Evolutionary conservation across 2,888 invertebrate genomes (phyloP).

Genomic region (Eristalis pertinax): DNA sequence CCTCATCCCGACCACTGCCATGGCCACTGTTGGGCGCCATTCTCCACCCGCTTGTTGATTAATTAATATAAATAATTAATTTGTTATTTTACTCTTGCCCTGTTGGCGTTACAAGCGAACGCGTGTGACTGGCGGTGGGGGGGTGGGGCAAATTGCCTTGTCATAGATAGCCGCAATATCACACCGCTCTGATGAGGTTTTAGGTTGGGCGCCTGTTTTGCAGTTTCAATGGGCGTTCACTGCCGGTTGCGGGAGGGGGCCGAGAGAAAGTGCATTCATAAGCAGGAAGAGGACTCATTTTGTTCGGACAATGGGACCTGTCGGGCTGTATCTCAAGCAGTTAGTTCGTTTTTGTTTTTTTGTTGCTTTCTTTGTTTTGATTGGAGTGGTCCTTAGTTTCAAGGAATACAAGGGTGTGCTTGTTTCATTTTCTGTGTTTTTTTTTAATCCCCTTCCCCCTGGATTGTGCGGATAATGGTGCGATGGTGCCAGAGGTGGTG

Average conservation of each 20-base stretch:
- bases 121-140: not conserved
- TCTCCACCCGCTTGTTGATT: conserved; percentile 10
- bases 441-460: not conserved
- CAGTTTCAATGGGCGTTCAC: not conserved
- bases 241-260: not conserved
- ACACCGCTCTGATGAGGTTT: conserved; percentile 4
- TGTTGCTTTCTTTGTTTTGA: not conserved
- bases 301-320: not conserved
- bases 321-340: not conserved
- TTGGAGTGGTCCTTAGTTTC: not conserved
- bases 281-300: not conserved
- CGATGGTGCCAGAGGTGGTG: not conserved
- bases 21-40: not conserved
- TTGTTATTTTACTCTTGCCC: conserved; percentile 6
- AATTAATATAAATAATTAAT: conserved; percentile 33
- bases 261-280: not conserved
- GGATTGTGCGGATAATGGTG: not conserved
- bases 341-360: not conserved
- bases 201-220: not conserved
- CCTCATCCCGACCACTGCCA: not conserved
- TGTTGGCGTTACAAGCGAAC: not conserved
- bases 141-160: not conserved
- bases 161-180: conserved; percentile 1
- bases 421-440: not conserved
- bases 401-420: not conserved